phyloP scores from a whole-genome alignment of 1,140 invertebrate genomes.

The Ceratitis capitata region DNA sequence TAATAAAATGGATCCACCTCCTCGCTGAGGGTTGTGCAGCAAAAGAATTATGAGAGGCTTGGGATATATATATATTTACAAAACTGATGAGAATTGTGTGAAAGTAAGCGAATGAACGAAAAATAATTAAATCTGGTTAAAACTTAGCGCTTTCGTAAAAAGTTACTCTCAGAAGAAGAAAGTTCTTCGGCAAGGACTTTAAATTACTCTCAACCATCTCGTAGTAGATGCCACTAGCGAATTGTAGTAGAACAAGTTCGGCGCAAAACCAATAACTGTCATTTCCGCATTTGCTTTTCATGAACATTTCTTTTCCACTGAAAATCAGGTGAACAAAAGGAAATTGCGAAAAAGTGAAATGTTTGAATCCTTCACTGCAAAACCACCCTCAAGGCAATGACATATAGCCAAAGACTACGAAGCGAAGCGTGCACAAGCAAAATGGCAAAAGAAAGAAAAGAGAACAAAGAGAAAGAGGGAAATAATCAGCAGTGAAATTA shows the following conservation, averaged over 20 bases:
- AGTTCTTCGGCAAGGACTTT: too few relatives aligned
- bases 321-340: background rate
- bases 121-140: too few relatives aligned
- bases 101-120: too few relatives aligned
- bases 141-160: too few relatives aligned
- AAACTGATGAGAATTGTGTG: too few relatives aligned
- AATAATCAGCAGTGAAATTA: background rate
- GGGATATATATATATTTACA: too few relatives aligned
- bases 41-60: too few relatives aligned
- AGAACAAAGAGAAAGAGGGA: background rate
- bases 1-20: too few relatives aligned
- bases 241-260: background rate
- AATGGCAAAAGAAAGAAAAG: background rate
- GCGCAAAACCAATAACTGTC: background rate
- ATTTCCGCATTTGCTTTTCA: background rate
- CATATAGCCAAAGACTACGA: background rate
- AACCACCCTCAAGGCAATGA: conserved; percentile 30
- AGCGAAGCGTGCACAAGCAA: background rate
- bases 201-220: background rate
- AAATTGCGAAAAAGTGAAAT: background rate
- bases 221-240: background rate
- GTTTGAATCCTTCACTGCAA: background rate
- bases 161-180: too few relatives aligned
- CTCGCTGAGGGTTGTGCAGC: too few relatives aligned
- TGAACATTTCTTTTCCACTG: background rate